A percentile compares a stretch with the other conserved stretches of the same genome.
Evolutionary conservation across 2,888 invertebrate genomes (phyloP).

Genomic region (Tenthredo mesomela): DNA sequence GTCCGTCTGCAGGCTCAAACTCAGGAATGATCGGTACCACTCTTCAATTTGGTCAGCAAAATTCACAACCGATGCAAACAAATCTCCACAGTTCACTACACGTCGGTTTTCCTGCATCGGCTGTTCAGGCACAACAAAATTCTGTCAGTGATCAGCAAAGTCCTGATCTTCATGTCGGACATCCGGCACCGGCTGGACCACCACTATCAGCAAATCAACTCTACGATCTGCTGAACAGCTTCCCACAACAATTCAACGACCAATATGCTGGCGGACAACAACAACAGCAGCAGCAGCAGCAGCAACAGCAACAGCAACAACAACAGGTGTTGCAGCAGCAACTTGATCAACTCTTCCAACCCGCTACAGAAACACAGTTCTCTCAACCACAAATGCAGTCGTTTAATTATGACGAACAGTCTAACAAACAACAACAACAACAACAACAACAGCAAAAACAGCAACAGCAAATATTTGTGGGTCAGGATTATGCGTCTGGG

Average conservation of each 20-base stretch:
- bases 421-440: constrained; percentile 68
- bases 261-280: constrained; percentile 69
- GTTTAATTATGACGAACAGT: constrained; percentile 74
- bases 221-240: constrained; percentile 71
- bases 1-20: constrained; percentile 62
- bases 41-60: constrained; percentile 63
- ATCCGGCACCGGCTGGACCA: constrained; percentile 68
- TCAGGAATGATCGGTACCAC: constrained; percentile 57
- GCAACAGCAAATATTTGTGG: constrained; percentile 62
- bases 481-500: constrained; percentile 69
- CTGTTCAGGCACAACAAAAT: constrained; percentile 41
- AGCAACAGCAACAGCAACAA: constrained; percentile 69
- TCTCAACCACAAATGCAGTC: constrained; percentile 74
- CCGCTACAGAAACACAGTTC: constrained; percentile 63
- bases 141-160: constrained; percentile 61
- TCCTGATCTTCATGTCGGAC: constrained; percentile 71
- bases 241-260: constrained; percentile 69
- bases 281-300: constrained; percentile 67
- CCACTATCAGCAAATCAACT: constrained; percentile 70
- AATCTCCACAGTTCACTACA: constrained; percentile 73
- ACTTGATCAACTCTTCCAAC: constrained; percentile 70
- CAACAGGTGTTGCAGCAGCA: constrained; percentile 71
- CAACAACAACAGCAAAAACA: constrained; percentile 59
- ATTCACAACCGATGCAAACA: constrained; percentile 69
- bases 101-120: constrained; percentile 68